Evolutionary conservation across 35 echinoderm and acorn worm species (phyloP).

Genomic region (Ophioderma brevispina): DNA sequence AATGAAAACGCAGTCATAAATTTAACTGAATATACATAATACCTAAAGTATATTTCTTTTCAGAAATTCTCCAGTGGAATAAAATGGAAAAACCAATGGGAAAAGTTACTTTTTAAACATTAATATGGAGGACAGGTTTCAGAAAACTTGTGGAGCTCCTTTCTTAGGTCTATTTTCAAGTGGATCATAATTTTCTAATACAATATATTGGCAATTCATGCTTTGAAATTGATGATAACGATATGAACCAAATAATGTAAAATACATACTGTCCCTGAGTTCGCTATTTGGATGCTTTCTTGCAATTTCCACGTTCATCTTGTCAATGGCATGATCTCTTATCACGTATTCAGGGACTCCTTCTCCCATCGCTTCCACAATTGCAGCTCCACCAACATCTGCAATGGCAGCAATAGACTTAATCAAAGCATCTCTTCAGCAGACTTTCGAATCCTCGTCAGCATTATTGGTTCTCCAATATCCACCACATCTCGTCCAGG

Average conservation of each 20-base stretch:
- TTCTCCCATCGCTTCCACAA: constrained; percentile 68
- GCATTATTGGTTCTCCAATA: constrained; percentile 81
- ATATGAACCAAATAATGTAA: not conserved
- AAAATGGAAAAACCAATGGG: no score
- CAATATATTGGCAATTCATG: no score
- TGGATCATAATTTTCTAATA: not conserved
- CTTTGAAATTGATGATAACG: no score
- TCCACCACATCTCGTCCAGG: constrained; percentile 64
- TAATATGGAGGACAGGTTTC: not conserved
- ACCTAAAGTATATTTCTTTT: no score
- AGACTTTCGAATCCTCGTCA: constrained; percentile 84
- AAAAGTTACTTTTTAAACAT: no score
- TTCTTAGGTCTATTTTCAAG: not conserved
- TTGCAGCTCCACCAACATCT: constrained; percentile 78
- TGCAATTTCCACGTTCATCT: constrained; percentile 90
- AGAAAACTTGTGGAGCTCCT: not conserved
- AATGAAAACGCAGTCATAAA: no score
- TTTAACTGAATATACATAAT: no score
- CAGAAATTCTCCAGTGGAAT: no score
- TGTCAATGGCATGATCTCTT: constrained; percentile 48
- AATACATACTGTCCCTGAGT: constrained; percentile 86
- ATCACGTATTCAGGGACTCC: constrained; percentile 86
- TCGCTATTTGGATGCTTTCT: constrained; percentile 70
- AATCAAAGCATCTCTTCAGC: constrained; percentile 81
- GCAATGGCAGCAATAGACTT: constrained; percentile 79